A percentile compares a stretch with the other conserved stretches of the same genome.
phyloP scores from a whole-genome alignment of 2,797 vertebrate genomes.

The Falco berigora region DNA sequence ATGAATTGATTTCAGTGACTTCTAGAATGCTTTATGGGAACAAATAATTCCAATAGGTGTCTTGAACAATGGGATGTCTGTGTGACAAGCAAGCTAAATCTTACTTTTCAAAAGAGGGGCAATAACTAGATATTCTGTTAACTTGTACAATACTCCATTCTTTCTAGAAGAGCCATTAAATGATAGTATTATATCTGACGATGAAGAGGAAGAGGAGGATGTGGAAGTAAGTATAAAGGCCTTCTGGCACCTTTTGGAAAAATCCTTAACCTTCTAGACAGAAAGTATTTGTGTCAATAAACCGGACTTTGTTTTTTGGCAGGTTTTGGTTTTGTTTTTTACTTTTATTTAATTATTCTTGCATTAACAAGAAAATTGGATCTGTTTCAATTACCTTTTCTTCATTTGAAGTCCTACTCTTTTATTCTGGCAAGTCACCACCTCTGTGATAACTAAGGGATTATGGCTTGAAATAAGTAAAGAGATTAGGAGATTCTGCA shows the following conservation, averaged over 20 bases:
- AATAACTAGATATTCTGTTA: background rate
- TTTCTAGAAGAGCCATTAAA: conserved; percentile 76
- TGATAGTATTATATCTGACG: conserved; percentile 82
- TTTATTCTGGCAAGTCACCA: background rate
- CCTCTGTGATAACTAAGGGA: background rate
- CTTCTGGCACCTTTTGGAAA: background rate
- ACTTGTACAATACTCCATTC: background rate
- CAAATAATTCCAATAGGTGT: background rate
- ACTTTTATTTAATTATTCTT: background rate
- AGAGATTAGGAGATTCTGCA: background rate
- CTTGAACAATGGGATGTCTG: background rate
- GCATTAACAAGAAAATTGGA: background rate
- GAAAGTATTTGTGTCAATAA: background rate
- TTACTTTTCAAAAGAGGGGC: background rate
- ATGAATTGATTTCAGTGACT: background rate
- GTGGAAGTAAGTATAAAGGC: conserved; percentile 73
- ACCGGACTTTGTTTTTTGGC: background rate
- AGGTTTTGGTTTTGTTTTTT: background rate
- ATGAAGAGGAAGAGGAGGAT: conserved; percentile 86
- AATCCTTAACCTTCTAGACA: background rate
- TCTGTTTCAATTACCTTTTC: background rate
- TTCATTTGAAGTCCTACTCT: background rate
- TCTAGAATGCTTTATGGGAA: background rate
- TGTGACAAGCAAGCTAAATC: background rate
- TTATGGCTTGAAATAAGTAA: background rate